Conservation (phyloP, 2,888 invertebrate genomes). For the Gasteruption jaculator region DNA sequence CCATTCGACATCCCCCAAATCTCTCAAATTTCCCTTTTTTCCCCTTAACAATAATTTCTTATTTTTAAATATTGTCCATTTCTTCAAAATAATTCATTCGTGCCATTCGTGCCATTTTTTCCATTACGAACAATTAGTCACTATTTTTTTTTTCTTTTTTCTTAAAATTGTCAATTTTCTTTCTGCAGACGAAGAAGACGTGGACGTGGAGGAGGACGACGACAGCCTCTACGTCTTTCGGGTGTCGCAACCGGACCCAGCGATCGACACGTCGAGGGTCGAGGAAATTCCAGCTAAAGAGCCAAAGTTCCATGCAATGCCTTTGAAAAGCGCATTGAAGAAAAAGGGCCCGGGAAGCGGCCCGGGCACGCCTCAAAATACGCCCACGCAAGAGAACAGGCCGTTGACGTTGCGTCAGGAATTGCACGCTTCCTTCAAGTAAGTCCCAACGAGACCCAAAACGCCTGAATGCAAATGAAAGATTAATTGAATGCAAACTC, state of each 20-base stretch:
- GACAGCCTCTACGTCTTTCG: conserved; percentile 55
- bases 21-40: too few relatives aligned
- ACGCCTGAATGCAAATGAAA: too few relatives aligned
- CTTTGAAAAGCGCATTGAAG: conserved; percentile 88
- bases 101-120: too few relatives aligned
- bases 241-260: conserved; percentile 61
- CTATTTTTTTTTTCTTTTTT: not conserved
- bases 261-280: conserved; percentile 76
- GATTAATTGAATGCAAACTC: too few relatives aligned
- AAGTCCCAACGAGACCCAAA: conserved; percentile 53
- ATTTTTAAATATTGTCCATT: too few relatives aligned
- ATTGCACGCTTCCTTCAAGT: conserved; percentile 79
- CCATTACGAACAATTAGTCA: not conserved
- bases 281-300: conserved; percentile 93
- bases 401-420: conserved; percentile 69
- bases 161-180: too few relatives aligned
- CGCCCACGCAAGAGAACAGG: conserved; percentile 69
- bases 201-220: conserved; percentile 63
- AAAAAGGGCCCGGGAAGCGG: conserved; percentile 66
- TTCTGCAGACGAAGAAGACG: conserved; percentile 61
- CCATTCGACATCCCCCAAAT: too few relatives aligned
- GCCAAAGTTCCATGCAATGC: conserved; percentile 86
- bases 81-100: too few relatives aligned
- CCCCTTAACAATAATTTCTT: too few relatives aligned
- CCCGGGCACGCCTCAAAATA: conserved; percentile 63